Evolutionary conservation across 2,888 invertebrate species (phyloP).

Genomic region (Acleris laterana): DNA sequence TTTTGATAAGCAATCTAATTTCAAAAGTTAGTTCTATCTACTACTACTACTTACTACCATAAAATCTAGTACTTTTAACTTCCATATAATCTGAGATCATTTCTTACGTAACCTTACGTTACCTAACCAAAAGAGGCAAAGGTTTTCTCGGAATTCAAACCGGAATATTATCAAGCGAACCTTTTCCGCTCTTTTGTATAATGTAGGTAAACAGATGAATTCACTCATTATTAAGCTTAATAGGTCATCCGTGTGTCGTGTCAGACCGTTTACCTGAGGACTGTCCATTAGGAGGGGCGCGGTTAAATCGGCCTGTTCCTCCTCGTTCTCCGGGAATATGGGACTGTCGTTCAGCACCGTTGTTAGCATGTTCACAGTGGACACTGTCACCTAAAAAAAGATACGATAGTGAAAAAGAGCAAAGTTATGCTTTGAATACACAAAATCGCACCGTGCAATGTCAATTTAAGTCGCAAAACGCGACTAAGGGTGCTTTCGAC

Average conservation of each 20-base stretch:
- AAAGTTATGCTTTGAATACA: no score
- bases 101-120: no score
- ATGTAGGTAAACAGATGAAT: constrained; percentile 17
- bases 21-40: no score
- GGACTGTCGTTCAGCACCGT: constrained; percentile 94
- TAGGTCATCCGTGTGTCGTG: constrained; percentile 12
- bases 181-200: constrained; percentile 6
- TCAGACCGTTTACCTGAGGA: constrained; percentile 82
- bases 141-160: no score
- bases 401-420: background rate
- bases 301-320: constrained; percentile 87
- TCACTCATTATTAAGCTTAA: constrained; percentile 28
- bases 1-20: no score
- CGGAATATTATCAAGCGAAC: background rate
- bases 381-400: constrained; percentile 88
- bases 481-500: no score
- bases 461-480: no score
- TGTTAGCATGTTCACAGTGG: constrained; percentile 95
- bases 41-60: no score
- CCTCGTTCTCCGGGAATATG: constrained; percentile 92
- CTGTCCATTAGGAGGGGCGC: constrained; percentile 92
- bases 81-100: no score
- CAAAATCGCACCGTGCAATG: no score
- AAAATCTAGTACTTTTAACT: no score
- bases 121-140: no score